Evolutionary conservation across 2,113 vertebrate species (phyloP).

Genomic region (Propithecus coquereli): DNA sequence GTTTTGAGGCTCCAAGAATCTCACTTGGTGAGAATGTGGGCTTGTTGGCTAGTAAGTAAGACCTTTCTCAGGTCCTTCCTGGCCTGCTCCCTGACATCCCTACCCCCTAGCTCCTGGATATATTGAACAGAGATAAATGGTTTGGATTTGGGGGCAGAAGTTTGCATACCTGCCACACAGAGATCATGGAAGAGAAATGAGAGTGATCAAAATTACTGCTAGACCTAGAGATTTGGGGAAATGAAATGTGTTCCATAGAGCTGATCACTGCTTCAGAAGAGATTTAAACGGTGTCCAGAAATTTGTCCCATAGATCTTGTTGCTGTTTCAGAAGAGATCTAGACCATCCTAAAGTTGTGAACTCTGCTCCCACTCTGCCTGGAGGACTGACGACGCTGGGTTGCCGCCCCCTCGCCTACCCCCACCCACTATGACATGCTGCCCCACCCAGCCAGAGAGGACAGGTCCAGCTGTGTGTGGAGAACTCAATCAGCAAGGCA

Average conservation of each 20-base stretch:
- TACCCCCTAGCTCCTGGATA: neutral
- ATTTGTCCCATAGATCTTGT: neutral
- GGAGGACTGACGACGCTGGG: neutral
- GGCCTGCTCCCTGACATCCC: neutral
- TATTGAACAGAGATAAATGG: neutral
- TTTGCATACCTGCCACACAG: neutral
- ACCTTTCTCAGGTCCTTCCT: neutral
- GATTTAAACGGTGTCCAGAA: neutral
- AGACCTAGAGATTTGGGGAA: neutral
- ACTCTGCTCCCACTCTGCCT: neutral
- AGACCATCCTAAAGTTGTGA: neutral
- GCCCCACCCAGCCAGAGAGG: slow-evolving; percentile 7
- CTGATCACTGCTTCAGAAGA: neutral
- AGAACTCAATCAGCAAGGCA: neutral
- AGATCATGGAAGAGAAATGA: neutral
- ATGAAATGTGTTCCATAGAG: neutral
- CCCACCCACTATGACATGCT: slow-evolving; percentile 53
- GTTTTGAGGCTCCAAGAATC: neutral
- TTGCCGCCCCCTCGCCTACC: neutral
- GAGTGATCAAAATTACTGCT: neutral
- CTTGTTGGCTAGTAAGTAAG: neutral
- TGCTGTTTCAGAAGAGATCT: neutral
- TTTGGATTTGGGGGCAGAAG: neutral
- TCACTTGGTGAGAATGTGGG: neutral
- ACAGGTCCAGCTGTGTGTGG: neutral